Evolutionary conservation across 2,888 invertebrate species (phyloP).

Genomic region (Chironomus tentans): DNA sequence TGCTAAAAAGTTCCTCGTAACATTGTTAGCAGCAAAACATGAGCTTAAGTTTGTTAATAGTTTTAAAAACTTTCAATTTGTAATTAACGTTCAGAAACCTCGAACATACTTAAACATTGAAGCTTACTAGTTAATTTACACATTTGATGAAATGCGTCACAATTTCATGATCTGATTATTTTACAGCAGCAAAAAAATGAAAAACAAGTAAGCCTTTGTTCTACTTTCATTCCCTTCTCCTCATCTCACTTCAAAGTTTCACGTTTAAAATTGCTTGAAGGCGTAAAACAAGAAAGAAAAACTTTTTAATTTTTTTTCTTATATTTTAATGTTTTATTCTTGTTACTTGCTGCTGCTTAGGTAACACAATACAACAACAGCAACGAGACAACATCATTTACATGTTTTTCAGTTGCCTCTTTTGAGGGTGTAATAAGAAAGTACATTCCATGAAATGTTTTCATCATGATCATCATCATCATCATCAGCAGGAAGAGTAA

Average conservation of each 20-base stretch:
- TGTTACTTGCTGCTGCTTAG: background rate
- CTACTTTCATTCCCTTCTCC: background rate
- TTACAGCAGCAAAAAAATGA: background rate
- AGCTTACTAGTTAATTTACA: too few species aligned
- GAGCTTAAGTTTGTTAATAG: too few species aligned
- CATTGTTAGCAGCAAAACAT: too few species aligned
- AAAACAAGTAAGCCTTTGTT: background rate
- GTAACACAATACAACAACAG: background rate
- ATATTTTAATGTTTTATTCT: background rate
- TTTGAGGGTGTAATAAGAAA: background rate
- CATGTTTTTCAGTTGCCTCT: background rate
- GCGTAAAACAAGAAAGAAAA: background rate
- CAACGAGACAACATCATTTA: background rate
- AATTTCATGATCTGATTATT: too few species aligned
- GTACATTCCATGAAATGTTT: background rate
- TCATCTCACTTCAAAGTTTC: background rate
- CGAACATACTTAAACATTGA: too few species aligned
- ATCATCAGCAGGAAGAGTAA: too few species aligned
- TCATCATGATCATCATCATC: too few species aligned
- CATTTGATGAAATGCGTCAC: too few species aligned
- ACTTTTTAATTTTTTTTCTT: background rate
- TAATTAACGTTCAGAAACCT: too few species aligned
- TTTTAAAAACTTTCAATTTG: too few species aligned
- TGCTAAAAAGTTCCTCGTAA: too few species aligned
- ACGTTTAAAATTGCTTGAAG: background rate